Percentiles rank a stretch among this genome's conserved stretches.
phyloP scores from a whole-genome alignment of 92 coral and sea anemone genomes.

The Heliopora coerulea region DNA sequence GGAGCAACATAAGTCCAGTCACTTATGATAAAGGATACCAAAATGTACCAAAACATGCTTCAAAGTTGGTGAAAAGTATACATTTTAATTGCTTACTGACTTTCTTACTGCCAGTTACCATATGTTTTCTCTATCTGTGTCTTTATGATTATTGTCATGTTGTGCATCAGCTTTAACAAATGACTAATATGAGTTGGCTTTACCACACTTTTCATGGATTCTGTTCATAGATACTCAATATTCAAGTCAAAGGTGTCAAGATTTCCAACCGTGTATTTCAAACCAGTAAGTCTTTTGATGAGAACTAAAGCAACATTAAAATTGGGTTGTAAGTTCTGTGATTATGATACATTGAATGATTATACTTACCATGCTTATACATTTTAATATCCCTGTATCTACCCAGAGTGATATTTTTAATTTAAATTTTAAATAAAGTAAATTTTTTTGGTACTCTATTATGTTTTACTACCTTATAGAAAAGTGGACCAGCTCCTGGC shows the following conservation, averaged over 20 bases:
- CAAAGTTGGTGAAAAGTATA: conserved; percentile 99
- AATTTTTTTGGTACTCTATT: background rate
- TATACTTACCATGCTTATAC: too few relatives aligned
- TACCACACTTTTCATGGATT: background rate
- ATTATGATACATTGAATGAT: too few relatives aligned
- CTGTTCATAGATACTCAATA: conserved; percentile 72
- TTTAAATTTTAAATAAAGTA: too few relatives aligned
- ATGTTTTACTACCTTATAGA: conserved; percentile 46
- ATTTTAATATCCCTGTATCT: too few relatives aligned
- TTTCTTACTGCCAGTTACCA: too few relatives aligned
- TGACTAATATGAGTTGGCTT: background rate
- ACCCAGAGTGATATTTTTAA: too few relatives aligned
- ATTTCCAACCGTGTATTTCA: conserved; percentile 93
- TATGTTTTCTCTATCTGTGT: too few relatives aligned
- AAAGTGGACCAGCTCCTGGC: conserved; percentile 94
- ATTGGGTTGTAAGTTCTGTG: too few relatives aligned
- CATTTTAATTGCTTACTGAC: too few relatives aligned
- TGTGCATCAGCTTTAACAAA: too few relatives aligned
- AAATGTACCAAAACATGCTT: conserved; percentile 78
- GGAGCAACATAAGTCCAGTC: conserved; percentile 83
- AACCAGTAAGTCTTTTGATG: conserved; percentile 78
- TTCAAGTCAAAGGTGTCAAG: conserved; percentile 94
- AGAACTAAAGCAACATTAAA: too few relatives aligned
- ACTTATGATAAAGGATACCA: conserved; percentile 88
- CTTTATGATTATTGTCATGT: too few relatives aligned